phyloP scores from a whole-genome alignment of 2,797 vertebrate species.

The Leptatherina wallacei region DNA sequence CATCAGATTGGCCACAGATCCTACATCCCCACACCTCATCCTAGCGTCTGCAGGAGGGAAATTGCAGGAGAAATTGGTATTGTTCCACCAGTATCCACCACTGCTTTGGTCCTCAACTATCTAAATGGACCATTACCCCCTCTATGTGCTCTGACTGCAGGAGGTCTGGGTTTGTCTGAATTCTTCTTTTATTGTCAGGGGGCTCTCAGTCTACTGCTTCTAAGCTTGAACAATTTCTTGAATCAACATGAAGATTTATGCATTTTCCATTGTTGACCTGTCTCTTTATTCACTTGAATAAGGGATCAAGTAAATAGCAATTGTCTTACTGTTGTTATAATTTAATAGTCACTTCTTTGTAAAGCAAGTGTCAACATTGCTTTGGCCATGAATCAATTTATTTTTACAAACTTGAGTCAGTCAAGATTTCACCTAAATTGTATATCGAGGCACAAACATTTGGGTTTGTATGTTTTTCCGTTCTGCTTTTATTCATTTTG shows the following conservation, averaged over 20 bases:
- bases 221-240: conserved; percentile 40
- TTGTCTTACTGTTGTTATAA: conserved; percentile 4
- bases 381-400: background rate
- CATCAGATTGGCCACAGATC: conserved; percentile 49
- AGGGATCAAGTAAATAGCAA: conserved; percentile 2
- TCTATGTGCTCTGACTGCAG: conserved; percentile 57
- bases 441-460: conserved; percentile 2
- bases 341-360: background rate
- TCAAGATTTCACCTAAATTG: conserved; percentile 14
- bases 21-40: conserved; percentile 69
- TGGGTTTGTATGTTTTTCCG: background rate
- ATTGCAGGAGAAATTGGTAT: conserved; percentile 77
- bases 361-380: background rate
- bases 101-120: conserved; percentile 65
- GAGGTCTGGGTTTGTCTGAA: conserved; percentile 54
- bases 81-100: conserved; percentile 69
- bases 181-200: conserved; percentile 49
- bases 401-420: conserved; percentile 1
- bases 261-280: conserved; percentile 27
- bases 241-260: conserved; percentile 14
- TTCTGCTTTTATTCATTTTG: conserved; percentile 33
- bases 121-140: conserved; percentile 78
- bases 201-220: conserved; percentile 28
- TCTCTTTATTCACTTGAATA: conserved; percentile 29
- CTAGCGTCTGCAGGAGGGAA: conserved; percentile 73